These are phyloP conservation scores for Cladorhizidae sp. DNA, from an alignment of 37 sponge, comb jelly and placozoan genomes.

Conservation along the genomic window DNA sequence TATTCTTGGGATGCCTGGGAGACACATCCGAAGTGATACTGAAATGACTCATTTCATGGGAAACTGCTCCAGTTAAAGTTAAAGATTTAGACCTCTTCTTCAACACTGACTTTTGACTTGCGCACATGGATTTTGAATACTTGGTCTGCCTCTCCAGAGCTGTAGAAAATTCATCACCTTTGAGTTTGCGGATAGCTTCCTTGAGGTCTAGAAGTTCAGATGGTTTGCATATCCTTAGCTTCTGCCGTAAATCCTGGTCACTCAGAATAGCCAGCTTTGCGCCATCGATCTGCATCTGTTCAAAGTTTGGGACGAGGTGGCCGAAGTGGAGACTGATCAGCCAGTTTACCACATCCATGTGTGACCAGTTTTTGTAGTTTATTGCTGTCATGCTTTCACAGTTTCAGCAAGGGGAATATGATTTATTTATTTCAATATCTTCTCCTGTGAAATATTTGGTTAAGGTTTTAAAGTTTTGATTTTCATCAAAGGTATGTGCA, in stretches of 20 bases:
- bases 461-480: too few relatives aligned
- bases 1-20: conserved; percentile 4
- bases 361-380: conserved; percentile 31
- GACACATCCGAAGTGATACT: background rate
- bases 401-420: background rate
- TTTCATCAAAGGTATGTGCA: too few relatives aligned
- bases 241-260: conserved; percentile 27
- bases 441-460: too few relatives aligned
- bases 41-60: background rate
- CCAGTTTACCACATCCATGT: conserved; percentile 53
- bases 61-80: background rate
- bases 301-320: conserved; percentile 54
- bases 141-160: background rate
- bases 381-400: conserved; percentile 14
- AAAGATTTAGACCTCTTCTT: too few relatives aligned
- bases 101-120: too few relatives aligned
- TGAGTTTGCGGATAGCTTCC: conserved; percentile 27
- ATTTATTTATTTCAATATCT: too few relatives aligned
- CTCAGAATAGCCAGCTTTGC: conserved; percentile 1
- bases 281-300: conserved; percentile 31
- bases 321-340: conserved; percentile 35
- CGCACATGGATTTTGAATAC: background rate
- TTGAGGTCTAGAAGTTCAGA: conserved; percentile 31
- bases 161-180: background rate
- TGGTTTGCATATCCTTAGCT: conserved; percentile 45